Evolutionary conservation across 2,797 vertebrate genomes (phyloP).

Genomic region (Spheniscus humboldti): DNA sequence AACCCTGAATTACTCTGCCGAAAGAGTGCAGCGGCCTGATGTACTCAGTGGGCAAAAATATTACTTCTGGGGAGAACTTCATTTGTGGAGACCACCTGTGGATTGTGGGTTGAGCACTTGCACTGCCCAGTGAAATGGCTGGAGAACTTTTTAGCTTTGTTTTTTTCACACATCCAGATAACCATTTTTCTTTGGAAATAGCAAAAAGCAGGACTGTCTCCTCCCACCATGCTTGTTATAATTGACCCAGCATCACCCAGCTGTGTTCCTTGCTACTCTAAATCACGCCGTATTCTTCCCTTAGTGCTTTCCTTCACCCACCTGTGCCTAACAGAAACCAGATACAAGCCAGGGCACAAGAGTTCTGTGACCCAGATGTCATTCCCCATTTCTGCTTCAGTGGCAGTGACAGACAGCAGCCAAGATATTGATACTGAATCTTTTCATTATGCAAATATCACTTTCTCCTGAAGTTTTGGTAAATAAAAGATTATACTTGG

Average conservation of each 20-base stretch:
- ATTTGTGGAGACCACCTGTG: background rate
- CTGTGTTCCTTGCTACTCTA: background rate
- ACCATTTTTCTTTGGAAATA: background rate
- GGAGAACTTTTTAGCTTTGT: background rate
- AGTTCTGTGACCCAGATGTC: background rate
- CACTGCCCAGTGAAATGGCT: accelerated
- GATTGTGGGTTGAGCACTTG: accelerated
- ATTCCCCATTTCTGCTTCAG: background rate
- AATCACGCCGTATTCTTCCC: background rate
- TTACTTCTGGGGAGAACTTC: background rate
- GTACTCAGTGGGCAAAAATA: background rate
- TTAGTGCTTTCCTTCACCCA: background rate
- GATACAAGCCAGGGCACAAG: background rate
- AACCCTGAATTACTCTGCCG: background rate
- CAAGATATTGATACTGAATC: background rate
- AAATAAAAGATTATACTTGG: background rate
- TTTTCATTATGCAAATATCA: background rate
- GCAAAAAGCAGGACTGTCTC: background rate
- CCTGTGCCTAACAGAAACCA: background rate
- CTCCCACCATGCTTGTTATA: background rate
- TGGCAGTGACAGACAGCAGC: background rate
- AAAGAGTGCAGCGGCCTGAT: background rate
- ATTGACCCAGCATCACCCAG: background rate
- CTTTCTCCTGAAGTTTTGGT: background rate
- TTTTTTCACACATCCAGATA: background rate